phyloP scores from a whole-genome alignment of 2,888 invertebrate species.

The Dynastes hyllus region DNA sequence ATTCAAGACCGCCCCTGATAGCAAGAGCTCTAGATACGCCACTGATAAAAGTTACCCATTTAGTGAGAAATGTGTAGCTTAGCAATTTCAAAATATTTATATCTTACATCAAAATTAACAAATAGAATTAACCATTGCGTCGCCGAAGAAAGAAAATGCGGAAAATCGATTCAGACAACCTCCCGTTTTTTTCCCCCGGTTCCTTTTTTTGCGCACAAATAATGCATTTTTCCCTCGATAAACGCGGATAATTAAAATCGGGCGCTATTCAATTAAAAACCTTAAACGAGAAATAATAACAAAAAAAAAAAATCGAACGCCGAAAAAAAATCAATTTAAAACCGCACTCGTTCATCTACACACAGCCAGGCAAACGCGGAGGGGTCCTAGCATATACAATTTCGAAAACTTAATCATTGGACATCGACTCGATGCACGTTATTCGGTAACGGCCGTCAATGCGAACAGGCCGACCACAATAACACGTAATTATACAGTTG shows the following conservation, averaged over 20 bases:
- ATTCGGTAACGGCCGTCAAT: conserved; percentile 30
- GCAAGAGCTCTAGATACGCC: no score
- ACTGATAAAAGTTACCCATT: no score
- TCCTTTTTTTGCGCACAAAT: not conserved
- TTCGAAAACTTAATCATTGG: conserved; percentile 40
- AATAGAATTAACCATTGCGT: no score
- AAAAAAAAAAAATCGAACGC: conserved; percentile 10
- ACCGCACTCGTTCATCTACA: not conserved
- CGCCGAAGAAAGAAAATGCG: no score
- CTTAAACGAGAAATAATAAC: conserved; percentile 27
- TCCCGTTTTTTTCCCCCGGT: not conserved
- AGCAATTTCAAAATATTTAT: no score
- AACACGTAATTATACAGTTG: conserved; percentile 46
- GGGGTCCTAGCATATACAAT: not conserved
- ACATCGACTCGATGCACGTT: conserved; percentile 16
- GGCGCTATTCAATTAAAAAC: conserved; percentile 32
- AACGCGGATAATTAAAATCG: conserved; percentile 33
- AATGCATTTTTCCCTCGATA: not conserved
- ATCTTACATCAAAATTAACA: no score
- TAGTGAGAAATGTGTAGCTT: no score
- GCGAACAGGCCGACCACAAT: conserved; percentile 38
- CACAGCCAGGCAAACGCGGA: no score
- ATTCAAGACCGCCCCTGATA: no score
- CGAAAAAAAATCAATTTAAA: conserved; percentile 36
- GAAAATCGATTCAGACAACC: conserved; percentile 14